Percentiles rank a stretch among this genome's conserved stretches.
phyloP scores from a whole-genome alignment of 2,797 vertebrate genomes.

The Paratrypauchen microcephalus region DNA sequence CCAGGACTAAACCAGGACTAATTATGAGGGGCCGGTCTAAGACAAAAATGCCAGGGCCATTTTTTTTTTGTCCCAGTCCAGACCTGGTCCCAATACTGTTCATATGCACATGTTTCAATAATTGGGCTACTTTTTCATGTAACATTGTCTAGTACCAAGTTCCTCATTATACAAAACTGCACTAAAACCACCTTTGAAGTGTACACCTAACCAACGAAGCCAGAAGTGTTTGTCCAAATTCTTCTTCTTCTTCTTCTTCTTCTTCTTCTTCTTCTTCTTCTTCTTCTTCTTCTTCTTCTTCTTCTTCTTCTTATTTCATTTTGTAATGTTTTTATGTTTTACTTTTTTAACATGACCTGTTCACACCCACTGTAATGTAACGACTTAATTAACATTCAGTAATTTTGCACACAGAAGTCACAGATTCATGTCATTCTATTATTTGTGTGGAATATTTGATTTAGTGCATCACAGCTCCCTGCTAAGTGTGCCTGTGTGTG shows the following conservation, averaged over 20 bases:
- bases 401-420: neutral
- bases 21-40: too few species aligned
- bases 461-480: neutral
- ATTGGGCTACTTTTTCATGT: neutral
- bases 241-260: too few species aligned
- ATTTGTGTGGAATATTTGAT: constrained; percentile 2
- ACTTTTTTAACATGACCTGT: neutral
- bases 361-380: neutral
- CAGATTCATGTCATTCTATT: neutral
- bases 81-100: too few species aligned
- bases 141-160: too few species aligned
- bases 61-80: too few species aligned
- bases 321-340: neutral
- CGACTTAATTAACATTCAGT: neutral
- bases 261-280: too few species aligned
- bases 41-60: too few species aligned
- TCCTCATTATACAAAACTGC: neutral
- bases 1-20: too few species aligned
- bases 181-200: neutral
- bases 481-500: neutral
- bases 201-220: neutral
- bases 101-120: neutral
- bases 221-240: too few species aligned
- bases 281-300: too few species aligned
- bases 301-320: too few species aligned